phyloP scores from a whole-genome alignment of 2,888 invertebrate genomes.

The Ectemnius lituratus region DNA sequence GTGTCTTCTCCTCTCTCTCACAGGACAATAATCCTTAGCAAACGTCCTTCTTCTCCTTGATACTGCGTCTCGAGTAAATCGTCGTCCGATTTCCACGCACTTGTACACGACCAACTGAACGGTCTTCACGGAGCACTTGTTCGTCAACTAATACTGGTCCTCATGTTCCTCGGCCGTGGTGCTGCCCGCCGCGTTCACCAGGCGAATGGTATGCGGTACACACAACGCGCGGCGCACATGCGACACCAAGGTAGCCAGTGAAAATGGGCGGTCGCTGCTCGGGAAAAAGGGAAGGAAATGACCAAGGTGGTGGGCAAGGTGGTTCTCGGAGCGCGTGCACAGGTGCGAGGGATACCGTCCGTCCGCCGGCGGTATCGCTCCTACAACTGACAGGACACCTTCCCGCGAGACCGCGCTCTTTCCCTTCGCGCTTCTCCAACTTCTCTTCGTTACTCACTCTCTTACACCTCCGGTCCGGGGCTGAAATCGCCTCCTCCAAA shows the following conservation, averaged over 20 bases:
- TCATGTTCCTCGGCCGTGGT: conserved; percentile 44
- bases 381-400: no score
- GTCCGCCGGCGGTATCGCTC: background rate
- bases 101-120: conserved; percentile 35
- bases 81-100: conserved; percentile 16
- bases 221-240: conserved; percentile 44
- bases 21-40: conserved; percentile 19
- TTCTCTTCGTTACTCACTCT: no score
- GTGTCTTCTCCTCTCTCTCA: background rate
- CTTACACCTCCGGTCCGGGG: no score
- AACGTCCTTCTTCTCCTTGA: no score
- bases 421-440: no score
- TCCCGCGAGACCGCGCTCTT: no score
- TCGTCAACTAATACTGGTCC: conserved; percentile 58
- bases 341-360: conserved; percentile 31
- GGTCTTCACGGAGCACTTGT: conserved; percentile 44
- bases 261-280: conserved; percentile 2
- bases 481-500: no score
- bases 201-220: conserved; percentile 17
- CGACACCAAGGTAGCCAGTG: conserved; percentile 17
- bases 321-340: conserved; percentile 28
- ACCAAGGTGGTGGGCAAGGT: conserved; percentile 4
- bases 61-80: no score
- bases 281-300: background rate
- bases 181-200: conserved; percentile 28